Conservation (phyloP, 1,140 invertebrate genomes). For the Aethina tumida region DNA sequence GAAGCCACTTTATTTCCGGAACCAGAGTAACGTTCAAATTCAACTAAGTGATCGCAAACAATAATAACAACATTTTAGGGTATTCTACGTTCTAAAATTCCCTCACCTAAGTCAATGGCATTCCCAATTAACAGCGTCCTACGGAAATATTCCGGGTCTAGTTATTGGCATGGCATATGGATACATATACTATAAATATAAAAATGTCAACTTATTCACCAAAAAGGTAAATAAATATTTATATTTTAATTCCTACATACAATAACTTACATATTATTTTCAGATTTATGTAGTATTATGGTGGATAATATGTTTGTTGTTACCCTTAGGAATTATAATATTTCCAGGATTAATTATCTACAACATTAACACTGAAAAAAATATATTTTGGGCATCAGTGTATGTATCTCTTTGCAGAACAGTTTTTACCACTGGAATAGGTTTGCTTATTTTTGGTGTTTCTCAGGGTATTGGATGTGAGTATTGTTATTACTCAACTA, state of each 20-base stretch:
- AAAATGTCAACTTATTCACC: not conserved
- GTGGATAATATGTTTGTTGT: slow-evolving; percentile 3
- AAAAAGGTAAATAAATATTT: slow-evolving; percentile 4
- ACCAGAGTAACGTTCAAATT: slow-evolving; percentile 7
- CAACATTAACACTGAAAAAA: not conserved
- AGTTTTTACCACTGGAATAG: slow-evolving; percentile 16
- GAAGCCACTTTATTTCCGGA: slow-evolving; percentile 1
- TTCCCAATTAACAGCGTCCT: slow-evolving; percentile 5
- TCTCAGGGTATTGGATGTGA: slow-evolving; percentile 22
- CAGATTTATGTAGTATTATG: slow-evolving; percentile 4
- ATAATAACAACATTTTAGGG: slow-evolving; percentile 3
- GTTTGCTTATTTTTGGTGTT: slow-evolving; percentile 14
- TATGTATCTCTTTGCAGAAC: slow-evolving; percentile 14
- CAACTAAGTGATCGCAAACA: not conserved
- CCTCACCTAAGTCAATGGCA: slow-evolving; percentile 7
- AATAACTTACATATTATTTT: slow-evolving; percentile 4
- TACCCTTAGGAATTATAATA: slow-evolving; percentile 5
- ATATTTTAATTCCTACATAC: slow-evolving; percentile 1
- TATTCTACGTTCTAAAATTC: not conserved
- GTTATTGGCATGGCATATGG: slow-evolving; percentile 9
- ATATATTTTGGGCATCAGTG: slow-evolving; percentile 14
- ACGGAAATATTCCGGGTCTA: slow-evolving; percentile 2
- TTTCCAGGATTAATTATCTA: slow-evolving; percentile 10
- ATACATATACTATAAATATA: slow-evolving; percentile 7
- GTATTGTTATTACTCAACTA: slow-evolving; percentile 8